Base-by-base conservation (phyloP, 2,888 invertebrate species). In the Biston betularia region DNA sequence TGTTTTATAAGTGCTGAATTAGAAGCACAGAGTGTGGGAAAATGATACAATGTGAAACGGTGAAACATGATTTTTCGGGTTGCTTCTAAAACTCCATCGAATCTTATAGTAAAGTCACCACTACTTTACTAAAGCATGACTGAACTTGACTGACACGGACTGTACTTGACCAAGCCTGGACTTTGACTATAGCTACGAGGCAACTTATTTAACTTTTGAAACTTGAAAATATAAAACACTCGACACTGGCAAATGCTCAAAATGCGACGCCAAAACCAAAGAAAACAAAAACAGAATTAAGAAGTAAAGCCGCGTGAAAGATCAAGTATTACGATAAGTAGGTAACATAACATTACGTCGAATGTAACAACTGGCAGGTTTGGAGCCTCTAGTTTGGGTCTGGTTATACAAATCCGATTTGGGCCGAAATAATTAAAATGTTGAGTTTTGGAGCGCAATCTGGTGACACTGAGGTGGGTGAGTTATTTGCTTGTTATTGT, bases 321-420 rank as follows among this genome's bases (percentile, higher is more conserved):
- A 49, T 10, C 12, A 6, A 34, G 34, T 50, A 34, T 33, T 11
- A 49, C 4, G 12, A 12, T 50, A 50, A 4, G 49, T n/a, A 50
- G 6, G 49, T 49, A 49, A 44, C 33, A 59, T 68, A 69, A 53
- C 34, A 60, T 76, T 77, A 64, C 65, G 58, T 69, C 56, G 61
- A 70, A 73, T 40, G 70, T 64, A 57, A 59, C 61, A 40, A 53
- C 11, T 57, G 11, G 44, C 69, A 66, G 68, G 66, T 78, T 38
- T 33, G 24, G 38, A 53, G 46, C n/a, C 60, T 14, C 50, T 50
- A 6, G 50, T 6, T 70, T 66, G 71, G 71, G 75, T 42, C 40
- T 59, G 24, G 65, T 84, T 84, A 80, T 74, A 67, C 79, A 82
- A 84, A 67, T 64, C 49, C 12, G 70, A 72, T 70, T 34, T n/a